Base-by-base conservation (phyloP, 2,888 invertebrate genomes). In the Cantharis rufa region DNA sequence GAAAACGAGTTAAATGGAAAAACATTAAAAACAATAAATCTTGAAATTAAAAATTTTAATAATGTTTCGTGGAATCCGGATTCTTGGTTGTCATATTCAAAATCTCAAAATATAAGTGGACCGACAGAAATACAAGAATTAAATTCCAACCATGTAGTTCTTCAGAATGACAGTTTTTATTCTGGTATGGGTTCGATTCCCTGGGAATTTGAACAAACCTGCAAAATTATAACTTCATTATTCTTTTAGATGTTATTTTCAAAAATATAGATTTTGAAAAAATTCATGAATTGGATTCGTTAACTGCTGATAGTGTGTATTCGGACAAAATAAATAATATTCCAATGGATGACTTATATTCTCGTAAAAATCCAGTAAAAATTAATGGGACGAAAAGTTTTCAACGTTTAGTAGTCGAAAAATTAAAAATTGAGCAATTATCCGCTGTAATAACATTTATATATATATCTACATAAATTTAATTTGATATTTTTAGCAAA, bases 91-190 rank as follows among this genome's bases (percentile, higher is more conserved):
- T 84, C 81, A 21, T 84, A 84, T 70, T 72, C 81, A 13, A 80
- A 82, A 80, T 76, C 80, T 10, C 86, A 87, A 82, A 83, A 78
- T 4, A 82, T 87, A 32, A 82, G 78, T 18, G 85, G 85, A n/a
- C 77, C 72, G 15, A 82, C 83, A 13, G 80, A 71, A 75, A 73
- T 82, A 9, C 78, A 81, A 21, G 75, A 78, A 15, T 21, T 86
- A 11, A 75, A 69, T 13, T 79, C 80, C 7, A 77, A 79, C 18
- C 73, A 80, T 70, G 70, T 85, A 18, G 69, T 80, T 74, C 80
- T 82, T 27, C 77, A 74, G 16, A 70, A 81, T 70, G 78, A 81
- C 61, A 70, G 75, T 15, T 27, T 82, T 27, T 83, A 85, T 21
- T 80, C 84, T 77, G 82, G 84, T 85, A 82, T 32, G 32, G 13